Base-by-base conservation (phyloP, 2,113 vertebrate genomes). In the Leptodactylus fuscus region DNA sequence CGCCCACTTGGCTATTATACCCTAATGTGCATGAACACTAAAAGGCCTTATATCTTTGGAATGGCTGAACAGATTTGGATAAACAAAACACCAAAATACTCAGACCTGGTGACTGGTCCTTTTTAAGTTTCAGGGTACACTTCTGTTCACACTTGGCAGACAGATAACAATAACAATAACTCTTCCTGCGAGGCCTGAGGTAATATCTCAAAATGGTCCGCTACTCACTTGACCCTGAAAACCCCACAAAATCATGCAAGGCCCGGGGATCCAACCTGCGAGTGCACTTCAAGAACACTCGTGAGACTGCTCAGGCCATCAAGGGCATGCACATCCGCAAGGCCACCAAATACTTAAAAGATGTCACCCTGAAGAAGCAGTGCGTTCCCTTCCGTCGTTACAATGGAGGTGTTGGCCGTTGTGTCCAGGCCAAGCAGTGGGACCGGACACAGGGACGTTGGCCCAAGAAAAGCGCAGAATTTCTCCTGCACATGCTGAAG, bases 261-360 rank as follows among this genome's bases (percentile, higher is more conserved):
- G 96, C 97, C 0, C 94, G 97, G 90, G 98, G 98, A 0, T 99
- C 98, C 82, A 99, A 98, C 88, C 96, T 99, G 65, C 95, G 97
- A 10, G 98, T 99, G 55, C 98, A 99, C 83, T 99, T 98, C 82
- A 99, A 99, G 98, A 99, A 99, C 91, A 99, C 97, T 5, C 97
- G 97, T 41, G 98, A 99, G 94, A 98, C 97, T 0, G 98, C 98
- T 1, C 97, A 99, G 91, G 96, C 98, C 90, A 99, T 99, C 91
- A 99, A 99, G 82, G 98, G 98, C 75, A 98, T 99, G 97, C 98
- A 99, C 93, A 99, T 99, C 90, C 96, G 97, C 74, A 99, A 99
- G 90, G 98, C 98, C 83, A 97, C 96, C 93, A 99, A 99, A 89
- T 99, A 97, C 89, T 91, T 99, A 89, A 95, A 97, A 84, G 98